Conservation (phyloP, 2,888 invertebrate genomes). For the Conops quadrifasciatus region DNA sequence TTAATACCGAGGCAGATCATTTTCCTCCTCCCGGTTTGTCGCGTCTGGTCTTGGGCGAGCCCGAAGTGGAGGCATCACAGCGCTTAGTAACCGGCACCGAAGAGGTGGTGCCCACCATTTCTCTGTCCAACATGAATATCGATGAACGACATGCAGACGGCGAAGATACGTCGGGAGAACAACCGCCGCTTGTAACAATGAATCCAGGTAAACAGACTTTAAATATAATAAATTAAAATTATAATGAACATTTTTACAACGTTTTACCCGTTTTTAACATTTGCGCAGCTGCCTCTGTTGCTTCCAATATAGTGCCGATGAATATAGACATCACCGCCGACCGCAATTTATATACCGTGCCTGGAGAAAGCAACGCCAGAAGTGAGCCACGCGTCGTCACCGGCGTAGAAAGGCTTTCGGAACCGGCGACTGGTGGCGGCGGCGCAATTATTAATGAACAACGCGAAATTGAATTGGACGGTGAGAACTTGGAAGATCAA, state of each 20-base stretch:
- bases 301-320: slow-evolving; percentile 5
- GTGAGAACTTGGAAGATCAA: slow-evolving; percentile 68
- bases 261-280: not conserved
- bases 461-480: slow-evolving; percentile 70
- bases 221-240: no score
- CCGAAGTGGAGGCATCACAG: slow-evolving; percentile 68
- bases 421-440: slow-evolving; percentile 35
- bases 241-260: not conserved
- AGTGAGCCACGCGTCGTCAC: slow-evolving; percentile 67
- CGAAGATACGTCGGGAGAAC: slow-evolving; percentile 61
- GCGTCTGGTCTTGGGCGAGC: slow-evolving; percentile 74
- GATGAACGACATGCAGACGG: slow-evolving; percentile 65
- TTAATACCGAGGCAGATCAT: slow-evolving; percentile 63
- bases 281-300: slow-evolving; percentile 24
- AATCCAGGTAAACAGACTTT: slow-evolving; percentile 7
- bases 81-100: slow-evolving; percentile 62
- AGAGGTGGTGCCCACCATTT: slow-evolving; percentile 52
- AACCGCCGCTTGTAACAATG: slow-evolving; percentile 36
- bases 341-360: slow-evolving; percentile 58
- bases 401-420: slow-evolving; percentile 66
- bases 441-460: slow-evolving; percentile 59
- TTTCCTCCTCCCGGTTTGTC: slow-evolving; percentile 73
- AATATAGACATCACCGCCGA: slow-evolving; percentile 52
- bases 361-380: slow-evolving; percentile 55
- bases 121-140: slow-evolving; percentile 66